phyloP scores from a whole-genome alignment of 2,888 invertebrate species.

The Saturnia pavonia region DNA sequence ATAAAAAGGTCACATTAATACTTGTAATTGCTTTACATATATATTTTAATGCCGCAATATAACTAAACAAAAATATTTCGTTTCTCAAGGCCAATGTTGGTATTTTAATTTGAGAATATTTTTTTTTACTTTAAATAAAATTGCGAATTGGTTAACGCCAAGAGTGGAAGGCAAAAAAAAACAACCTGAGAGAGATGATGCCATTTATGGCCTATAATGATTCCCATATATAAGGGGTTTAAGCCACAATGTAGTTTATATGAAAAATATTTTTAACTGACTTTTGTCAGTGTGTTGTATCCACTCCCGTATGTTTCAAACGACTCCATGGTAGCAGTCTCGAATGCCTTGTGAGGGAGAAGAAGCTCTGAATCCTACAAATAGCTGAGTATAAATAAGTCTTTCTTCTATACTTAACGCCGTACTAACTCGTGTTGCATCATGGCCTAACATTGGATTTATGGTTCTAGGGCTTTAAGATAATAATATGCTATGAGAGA shows the following conservation, averaged over 20 bases:
- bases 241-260: neutral
- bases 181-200: neutral
- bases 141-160: neutral
- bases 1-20: neutral
- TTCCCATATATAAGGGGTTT: neutral
- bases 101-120: neutral
- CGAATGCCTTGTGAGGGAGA: too few species aligned
- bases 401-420: too few species aligned
- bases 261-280: neutral
- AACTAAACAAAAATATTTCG: neutral
- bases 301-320: too few species aligned
- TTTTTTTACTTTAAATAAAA: neutral
- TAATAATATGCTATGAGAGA: too few species aligned
- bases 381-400: too few species aligned
- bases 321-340: too few species aligned
- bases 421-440: too few species aligned
- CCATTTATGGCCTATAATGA: constrained; percentile 1
- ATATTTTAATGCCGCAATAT: neutral
- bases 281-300: neutral
- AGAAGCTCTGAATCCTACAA: too few species aligned
- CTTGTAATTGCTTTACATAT: neutral
- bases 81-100: neutral
- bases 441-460: too few species aligned
- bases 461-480: too few species aligned
- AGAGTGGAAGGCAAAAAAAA: neutral